Conservation (phyloP, 2,888 invertebrate genomes). For the Liodrosophila aerea region DNA sequence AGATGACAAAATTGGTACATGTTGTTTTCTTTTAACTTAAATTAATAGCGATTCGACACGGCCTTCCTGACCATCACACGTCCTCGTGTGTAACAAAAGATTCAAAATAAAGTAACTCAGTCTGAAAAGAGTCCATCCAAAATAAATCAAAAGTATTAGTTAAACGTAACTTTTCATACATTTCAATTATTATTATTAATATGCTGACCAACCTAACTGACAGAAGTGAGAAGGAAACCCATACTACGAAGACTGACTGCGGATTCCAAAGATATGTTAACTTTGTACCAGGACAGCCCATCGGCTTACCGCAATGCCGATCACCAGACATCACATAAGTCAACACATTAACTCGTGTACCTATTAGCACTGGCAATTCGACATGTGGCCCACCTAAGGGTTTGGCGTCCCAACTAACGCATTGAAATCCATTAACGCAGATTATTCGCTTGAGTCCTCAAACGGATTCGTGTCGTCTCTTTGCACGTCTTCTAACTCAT, state of each 20-base stretch:
- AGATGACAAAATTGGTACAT: not conserved
- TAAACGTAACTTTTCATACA: not conserved
- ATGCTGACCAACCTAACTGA: slow-evolving; percentile 3
- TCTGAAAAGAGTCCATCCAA: slow-evolving; percentile 4
- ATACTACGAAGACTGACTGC: not conserved
- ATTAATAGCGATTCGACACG: not conserved
- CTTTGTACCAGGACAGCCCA: not conserved
- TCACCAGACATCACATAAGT: slow-evolving; percentile 2
- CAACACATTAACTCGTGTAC: slow-evolving; percentile 11
- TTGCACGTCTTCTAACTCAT: not conserved
- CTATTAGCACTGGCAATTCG: slow-evolving; percentile 1
- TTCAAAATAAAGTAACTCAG: not conserved
- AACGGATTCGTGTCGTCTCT: slow-evolving; percentile 5
- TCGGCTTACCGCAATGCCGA: slow-evolving; percentile 2
- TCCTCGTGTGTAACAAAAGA: not conserved
- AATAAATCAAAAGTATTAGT: slow-evolving; percentile 3
- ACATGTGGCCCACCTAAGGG: not conserved
- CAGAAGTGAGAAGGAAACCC: slow-evolving; percentile 1
- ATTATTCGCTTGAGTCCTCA: not conserved
- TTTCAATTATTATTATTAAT: slow-evolving; percentile 2
- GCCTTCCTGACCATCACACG: slow-evolving; percentile 2
- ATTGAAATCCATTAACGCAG: slow-evolving; percentile 6
- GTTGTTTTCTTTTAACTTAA: not conserved
- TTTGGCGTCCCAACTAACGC: not conserved
- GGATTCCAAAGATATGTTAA: not conserved